Evolutionary conservation across 2,888 invertebrate genomes (phyloP), one percentile per base, ranked within the genome.

Genomic region (Philereme transversata): DNA sequence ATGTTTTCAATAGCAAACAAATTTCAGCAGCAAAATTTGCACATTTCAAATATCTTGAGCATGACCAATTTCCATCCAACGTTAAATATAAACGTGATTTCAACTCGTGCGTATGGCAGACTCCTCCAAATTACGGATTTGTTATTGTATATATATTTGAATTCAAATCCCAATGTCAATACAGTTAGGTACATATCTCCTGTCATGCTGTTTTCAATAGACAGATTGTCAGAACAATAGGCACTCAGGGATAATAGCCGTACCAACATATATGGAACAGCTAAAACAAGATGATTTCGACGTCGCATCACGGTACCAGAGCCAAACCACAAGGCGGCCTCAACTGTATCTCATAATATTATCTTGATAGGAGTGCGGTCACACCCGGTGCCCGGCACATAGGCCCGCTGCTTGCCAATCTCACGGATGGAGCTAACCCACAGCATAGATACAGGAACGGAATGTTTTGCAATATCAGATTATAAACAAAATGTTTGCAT

Each of bases 311-410:
- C 60, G 57, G 66, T 64, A 63, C 68, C 70, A 70, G 72, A 73
- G 78, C 76, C 75, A 78, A 79, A 79, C 83, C 82, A 70, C 84
- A 77, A 73, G 74, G 71, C 71, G 64, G 72, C 71, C 72, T 64
- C 71, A 71, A 71, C 74, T 70, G 70, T 78, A 74, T 66, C 72
- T 67, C 70, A 75, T 76, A 76, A 79, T 77, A 82, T 77, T 80
- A 83, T 79, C 76, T 73, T 73, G 76, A 75, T 77, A 73, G 70
- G 76, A 77, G 72, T 71, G 74, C 72, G 76, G 78, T 78, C 73
- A 71, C 79, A 75, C 67, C 62, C 61, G 69, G 64, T 59, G 57
- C 67, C 58, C 48, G 44, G 55, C 44, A 55, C 43, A 11, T 11
- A 51, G 40, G 9, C 62, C 65, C 54, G 53, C 63, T 60, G 60